Conservation (phyloP, 2,797 vertebrate genomes). For the Crocodylus rhombifer region DNA sequence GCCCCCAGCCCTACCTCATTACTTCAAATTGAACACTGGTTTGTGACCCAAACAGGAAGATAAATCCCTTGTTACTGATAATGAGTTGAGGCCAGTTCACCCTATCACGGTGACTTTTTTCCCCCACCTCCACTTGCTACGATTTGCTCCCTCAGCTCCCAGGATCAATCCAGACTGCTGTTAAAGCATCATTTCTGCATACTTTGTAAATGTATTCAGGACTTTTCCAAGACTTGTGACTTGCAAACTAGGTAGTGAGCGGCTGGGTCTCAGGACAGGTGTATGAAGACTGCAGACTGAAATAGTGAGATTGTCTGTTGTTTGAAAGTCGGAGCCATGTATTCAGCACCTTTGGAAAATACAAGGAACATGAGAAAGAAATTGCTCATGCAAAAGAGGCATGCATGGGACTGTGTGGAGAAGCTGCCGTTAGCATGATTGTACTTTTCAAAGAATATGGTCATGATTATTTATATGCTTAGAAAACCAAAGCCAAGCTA, state of each 20-base stretch:
- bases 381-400: neutral
- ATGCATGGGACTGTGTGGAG: neutral
- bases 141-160: neutral
- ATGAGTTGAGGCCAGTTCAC: neutral
- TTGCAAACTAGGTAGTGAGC: neutral
- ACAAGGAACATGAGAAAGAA: neutral
- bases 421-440: neutral
- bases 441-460: neutral
- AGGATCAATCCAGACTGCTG: neutral
- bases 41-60: neutral
- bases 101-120: neutral
- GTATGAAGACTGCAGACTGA: neutral
- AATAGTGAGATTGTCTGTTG: neutral
- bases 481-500: neutral
- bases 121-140: neutral
- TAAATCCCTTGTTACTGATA: neutral
- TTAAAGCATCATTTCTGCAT: neutral
- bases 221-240: neutral
- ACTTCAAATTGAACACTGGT: neutral
- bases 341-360: neutral
- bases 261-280: neutral
- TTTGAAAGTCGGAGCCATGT: neutral
- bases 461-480: neutral
- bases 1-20: neutral
- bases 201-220: neutral